Conservation (phyloP, 2,797 vertebrate genomes). For the Falco columbarius region DNA sequence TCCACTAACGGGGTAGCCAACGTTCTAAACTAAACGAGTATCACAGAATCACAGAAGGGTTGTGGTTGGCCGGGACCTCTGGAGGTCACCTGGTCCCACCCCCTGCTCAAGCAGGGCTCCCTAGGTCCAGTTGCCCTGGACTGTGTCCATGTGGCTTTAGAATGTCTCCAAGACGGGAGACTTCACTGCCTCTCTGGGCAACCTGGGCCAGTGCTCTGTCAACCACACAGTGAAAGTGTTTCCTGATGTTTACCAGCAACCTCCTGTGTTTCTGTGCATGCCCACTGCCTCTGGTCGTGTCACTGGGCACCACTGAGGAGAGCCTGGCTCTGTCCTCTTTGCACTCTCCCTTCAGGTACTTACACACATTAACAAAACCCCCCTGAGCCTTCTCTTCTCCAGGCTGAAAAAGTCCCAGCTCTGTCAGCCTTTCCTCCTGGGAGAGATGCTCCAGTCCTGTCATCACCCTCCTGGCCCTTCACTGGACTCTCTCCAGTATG, state of each 20-base stretch:
- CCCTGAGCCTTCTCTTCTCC: background rate
- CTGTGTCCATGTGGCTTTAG: background rate
- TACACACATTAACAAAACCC: background rate
- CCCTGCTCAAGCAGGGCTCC: background rate
- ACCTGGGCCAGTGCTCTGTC: background rate
- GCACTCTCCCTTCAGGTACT: background rate
- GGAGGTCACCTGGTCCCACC: background rate
- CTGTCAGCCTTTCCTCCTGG: background rate
- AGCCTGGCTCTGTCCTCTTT: background rate
- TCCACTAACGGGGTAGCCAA: background rate
- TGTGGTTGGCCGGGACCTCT: background rate
- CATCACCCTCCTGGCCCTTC: background rate
- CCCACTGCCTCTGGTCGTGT: background rate
- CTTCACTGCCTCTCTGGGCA: fast-evolving
- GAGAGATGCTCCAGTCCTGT: background rate
- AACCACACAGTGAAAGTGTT: background rate
- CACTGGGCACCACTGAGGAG: background rate
- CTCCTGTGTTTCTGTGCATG: background rate
- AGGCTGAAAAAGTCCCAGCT: background rate
- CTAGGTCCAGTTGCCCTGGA: fast-evolving
- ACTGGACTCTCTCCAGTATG: background rate
- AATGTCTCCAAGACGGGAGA: background rate
- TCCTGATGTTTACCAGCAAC: background rate
- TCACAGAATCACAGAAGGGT: background rate
- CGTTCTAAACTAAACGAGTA: background rate